Conservation (phyloP, 1,140 invertebrate genomes). For the Euwallacea similis region DNA sequence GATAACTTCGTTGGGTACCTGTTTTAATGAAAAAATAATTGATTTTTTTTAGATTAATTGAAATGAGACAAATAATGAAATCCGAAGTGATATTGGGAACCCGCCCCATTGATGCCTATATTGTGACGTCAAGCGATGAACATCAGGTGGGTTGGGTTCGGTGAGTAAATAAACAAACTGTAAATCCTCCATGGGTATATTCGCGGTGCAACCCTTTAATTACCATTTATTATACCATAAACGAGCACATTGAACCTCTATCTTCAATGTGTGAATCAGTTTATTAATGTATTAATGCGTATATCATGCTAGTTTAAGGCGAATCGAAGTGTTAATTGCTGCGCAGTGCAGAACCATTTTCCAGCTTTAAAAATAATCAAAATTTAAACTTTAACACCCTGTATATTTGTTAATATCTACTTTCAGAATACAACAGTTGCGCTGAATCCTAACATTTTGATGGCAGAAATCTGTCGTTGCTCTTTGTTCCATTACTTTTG, state of each 20-base stretch:
- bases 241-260: background rate
- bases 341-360: too few relatives aligned
- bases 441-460: too few relatives aligned
- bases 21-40: background rate
- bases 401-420: too few relatives aligned
- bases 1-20: too few relatives aligned
- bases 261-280: background rate
- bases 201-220: background rate
- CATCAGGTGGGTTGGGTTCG: constrained; percentile 65
- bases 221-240: background rate
- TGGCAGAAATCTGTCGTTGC: too few relatives aligned
- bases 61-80: constrained; percentile 68
- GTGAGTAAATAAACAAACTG: constrained; percentile 25
- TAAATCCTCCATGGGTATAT: background rate
- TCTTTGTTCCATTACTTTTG: too few relatives aligned
- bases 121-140: constrained; percentile 76
- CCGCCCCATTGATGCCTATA: constrained; percentile 70
- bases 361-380: too few relatives aligned
- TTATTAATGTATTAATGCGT: too few relatives aligned
- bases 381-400: too few relatives aligned
- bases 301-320: too few relatives aligned
- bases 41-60: constrained; percentile 54
- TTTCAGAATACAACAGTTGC: too few relatives aligned
- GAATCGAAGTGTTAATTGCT: too few relatives aligned
- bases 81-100: constrained; percentile 63